Evolutionary conservation across 2,113 vertebrate species (phyloP).

Genomic region (Globicephala melas): DNA sequence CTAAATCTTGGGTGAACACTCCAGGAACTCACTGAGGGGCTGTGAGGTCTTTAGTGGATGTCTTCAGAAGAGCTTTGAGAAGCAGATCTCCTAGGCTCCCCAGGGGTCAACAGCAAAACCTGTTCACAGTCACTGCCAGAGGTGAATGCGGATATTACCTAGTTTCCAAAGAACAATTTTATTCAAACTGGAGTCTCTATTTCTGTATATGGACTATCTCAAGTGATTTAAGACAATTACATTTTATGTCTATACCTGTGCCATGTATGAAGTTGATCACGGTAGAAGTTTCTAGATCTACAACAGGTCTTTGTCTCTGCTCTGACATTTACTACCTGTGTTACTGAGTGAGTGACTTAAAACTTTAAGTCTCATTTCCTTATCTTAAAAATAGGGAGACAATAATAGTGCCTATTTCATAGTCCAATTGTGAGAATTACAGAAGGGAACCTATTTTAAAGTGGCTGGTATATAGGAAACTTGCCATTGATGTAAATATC

Average conservation of each 20-base stretch:
- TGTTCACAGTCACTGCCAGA: background rate
- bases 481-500: background rate
- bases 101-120: background rate
- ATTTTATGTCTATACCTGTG: background rate
- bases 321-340: background rate
- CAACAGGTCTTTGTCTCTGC: background rate
- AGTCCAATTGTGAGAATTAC: background rate
- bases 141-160: background rate
- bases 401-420: background rate
- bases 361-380: background rate
- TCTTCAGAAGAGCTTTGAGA: background rate
- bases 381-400: background rate
- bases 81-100: background rate
- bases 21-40: background rate
- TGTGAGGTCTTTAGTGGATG: background rate
- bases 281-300: background rate
- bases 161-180: background rate
- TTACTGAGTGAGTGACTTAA: background rate
- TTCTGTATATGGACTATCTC: background rate
- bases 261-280: background rate
- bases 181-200: background rate
- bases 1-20: background rate
- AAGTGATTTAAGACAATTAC: background rate
- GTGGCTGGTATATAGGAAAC: background rate
- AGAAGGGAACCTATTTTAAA: background rate